These are phyloP conservation scores for Amphipoea oculea DNA, from an alignment of 2,888 invertebrate species.

Conservation along the genomic window DNA sequence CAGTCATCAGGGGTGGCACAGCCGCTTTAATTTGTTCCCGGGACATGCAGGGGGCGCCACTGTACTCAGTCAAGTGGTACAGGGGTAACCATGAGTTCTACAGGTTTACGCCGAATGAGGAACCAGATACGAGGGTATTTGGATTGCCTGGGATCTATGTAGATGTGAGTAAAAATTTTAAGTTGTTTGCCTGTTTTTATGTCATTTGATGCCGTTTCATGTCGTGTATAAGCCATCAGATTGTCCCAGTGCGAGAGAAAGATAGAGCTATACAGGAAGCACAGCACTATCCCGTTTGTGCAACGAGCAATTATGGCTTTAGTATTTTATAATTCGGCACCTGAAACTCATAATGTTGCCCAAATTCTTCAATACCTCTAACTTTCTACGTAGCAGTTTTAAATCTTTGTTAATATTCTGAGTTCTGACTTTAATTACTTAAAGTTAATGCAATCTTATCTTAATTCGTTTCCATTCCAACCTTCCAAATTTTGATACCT, in stretches of 20 bases:
- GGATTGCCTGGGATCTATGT: slow-evolving; percentile 94
- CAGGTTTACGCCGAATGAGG: slow-evolving; percentile 94
- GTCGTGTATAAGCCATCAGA: too few species aligned
- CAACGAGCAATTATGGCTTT: not conserved
- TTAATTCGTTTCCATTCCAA: slow-evolving; percentile 2
- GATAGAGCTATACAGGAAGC: not conserved
- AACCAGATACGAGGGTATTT: slow-evolving; percentile 94
- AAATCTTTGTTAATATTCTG: not conserved
- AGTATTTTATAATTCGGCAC: not conserved
- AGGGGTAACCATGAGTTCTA: slow-evolving; percentile 96
- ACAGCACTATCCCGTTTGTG: not conserved
- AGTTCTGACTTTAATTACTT: not conserved
- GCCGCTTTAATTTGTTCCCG: slow-evolving; percentile 94
- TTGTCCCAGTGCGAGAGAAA: not conserved
- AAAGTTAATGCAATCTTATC: slow-evolving; percentile 3
- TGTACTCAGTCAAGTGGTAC: slow-evolving; percentile 97
- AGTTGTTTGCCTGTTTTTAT: not conserved
- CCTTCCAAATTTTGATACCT: slow-evolving; percentile 41
- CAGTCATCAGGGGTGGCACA: slow-evolving; percentile 92
- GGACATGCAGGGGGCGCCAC: slow-evolving; percentile 93
- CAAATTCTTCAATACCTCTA: not conserved
- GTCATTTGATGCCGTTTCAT: too few species aligned
- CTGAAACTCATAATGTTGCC: not conserved
- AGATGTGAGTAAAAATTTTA: slow-evolving; percentile 92
- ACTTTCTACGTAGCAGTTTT: not conserved